Percentiles rank a stretch among this genome's conserved stretches.
phyloP scores from a whole-genome alignment of 2,797 vertebrate species.

The Phoeniculus purpureus region DNA sequence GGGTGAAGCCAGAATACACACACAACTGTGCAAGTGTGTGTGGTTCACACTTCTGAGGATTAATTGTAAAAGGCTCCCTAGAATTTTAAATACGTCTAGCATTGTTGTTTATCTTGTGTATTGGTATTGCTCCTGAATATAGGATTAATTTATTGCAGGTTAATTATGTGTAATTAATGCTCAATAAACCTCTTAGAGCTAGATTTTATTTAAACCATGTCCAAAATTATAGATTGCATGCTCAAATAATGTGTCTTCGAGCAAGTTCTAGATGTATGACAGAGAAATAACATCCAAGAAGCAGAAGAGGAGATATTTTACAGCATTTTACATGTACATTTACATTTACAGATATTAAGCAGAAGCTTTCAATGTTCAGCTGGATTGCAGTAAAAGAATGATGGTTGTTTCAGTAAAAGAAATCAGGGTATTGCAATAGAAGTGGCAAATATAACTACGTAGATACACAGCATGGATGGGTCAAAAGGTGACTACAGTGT shows the following conservation, averaged over 20 bases:
- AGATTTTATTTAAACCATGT: neutral
- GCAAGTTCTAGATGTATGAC: neutral
- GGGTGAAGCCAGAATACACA: neutral
- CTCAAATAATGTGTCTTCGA: neutral
- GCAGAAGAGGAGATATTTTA: neutral
- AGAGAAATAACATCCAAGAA: neutral
- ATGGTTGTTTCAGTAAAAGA: neutral
- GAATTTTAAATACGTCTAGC: neutral
- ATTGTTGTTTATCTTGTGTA: neutral
- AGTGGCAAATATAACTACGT: neutral
- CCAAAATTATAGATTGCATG: neutral
- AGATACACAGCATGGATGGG: fast-evolving
- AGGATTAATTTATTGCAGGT: neutral
- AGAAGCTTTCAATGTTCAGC: neutral
- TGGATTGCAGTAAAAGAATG: neutral
- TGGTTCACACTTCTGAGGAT: neutral
- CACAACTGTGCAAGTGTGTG: neutral
- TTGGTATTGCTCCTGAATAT: neutral
- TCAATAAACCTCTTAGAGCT: neutral
- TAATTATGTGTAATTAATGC: neutral
- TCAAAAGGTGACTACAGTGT: neutral
- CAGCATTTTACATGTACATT: too few species aligned
- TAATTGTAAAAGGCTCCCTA: neutral
- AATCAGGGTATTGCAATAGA: neutral
- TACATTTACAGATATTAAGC: neutral